Evolutionary conservation across 2,113 vertebrate genomes (phyloP).

Genomic region (Noctilio leporinus): DNA sequence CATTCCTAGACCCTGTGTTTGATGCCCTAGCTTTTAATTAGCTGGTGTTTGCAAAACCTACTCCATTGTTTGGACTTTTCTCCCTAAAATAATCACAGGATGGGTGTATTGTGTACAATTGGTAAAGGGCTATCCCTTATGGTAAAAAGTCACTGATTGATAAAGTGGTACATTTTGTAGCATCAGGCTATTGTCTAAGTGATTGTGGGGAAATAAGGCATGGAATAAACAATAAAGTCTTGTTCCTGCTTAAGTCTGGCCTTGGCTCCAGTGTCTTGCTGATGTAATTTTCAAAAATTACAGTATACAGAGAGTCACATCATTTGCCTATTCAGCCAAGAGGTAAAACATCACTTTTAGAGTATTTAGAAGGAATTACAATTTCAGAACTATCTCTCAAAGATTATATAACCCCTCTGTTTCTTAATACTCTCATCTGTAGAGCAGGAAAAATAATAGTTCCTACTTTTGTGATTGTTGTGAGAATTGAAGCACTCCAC

Average conservation of each 20-base stretch:
- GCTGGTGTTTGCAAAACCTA: not conserved
- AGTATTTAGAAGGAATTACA: not conserved
- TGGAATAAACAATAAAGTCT: not conserved
- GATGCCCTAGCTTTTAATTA: slow-evolving; percentile 9
- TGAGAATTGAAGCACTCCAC: not conserved
- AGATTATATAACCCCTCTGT: not conserved
- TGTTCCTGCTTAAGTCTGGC: not conserved
- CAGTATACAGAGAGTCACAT: not conserved
- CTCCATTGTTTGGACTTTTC: slow-evolving; percentile 24
- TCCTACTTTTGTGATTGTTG: not conserved
- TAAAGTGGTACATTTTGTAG: not conserved
- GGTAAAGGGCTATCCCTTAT: not conserved
- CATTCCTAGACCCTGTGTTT: not conserved
- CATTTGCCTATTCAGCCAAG: not conserved
- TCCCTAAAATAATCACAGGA: not conserved
- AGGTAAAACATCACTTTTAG: not conserved
- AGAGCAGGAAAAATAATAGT: not conserved
- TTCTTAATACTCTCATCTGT: not conserved
- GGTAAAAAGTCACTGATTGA: not conserved
- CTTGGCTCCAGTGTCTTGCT: not conserved
- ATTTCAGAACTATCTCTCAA: not conserved
- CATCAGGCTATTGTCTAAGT: not conserved
- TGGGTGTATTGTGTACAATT: not conserved
- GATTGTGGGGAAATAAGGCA: not conserved
- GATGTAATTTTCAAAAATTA: not conserved